These are phyloP conservation scores for Drosophila silvestris DNA, from an alignment of 2,888 invertebrate species.

Conservation along the genomic window DNA sequence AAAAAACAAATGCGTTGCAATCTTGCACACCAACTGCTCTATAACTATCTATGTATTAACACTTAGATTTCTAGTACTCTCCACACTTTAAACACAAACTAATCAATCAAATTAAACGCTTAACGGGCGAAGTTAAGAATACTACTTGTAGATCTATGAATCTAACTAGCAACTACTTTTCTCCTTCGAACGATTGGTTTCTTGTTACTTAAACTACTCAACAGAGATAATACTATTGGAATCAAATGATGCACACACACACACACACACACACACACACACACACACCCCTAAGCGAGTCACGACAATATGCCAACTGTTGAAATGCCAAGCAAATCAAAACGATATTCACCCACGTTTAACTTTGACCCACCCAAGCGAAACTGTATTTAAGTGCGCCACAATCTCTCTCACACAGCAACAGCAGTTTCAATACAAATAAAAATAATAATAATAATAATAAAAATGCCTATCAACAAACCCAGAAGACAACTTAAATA, in stretches of 20 bases:
- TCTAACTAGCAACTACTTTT: constrained; percentile 30
- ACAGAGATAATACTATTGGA: constrained; percentile 9
- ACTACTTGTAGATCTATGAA: constrained; percentile 17
- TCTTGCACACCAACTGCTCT: constrained; percentile 20
- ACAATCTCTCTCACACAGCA: constrained; percentile 1
- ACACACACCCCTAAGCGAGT: constrained; percentile 8
- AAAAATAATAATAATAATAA: not conserved
- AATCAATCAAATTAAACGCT: constrained; percentile 11
- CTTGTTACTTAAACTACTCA: constrained; percentile 37
- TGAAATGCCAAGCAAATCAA: constrained; percentile 44
- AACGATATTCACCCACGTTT: constrained; percentile 48
- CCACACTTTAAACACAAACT: constrained; percentile 25
- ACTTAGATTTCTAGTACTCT: constrained; percentile 30
- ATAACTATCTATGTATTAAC: constrained; percentile 22
- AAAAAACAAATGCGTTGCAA: constrained; percentile 5
- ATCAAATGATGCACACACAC: constrained; percentile 14
- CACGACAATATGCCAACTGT: constrained; percentile 38
- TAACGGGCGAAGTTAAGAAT: constrained; percentile 26
- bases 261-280: constrained; percentile 3
- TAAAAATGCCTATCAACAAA: not conserved
- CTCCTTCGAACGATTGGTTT: constrained; percentile 68
- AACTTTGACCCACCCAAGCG: constrained; percentile 60
- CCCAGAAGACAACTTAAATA: not conserved
- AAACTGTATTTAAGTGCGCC: constrained; percentile 19
- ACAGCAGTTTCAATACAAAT: not conserved